Evolutionary conservation across 2,888 invertebrate species (phyloP), one percentile per base, ranked within the genome.

Genomic region (Drosophila cognata): DNA sequence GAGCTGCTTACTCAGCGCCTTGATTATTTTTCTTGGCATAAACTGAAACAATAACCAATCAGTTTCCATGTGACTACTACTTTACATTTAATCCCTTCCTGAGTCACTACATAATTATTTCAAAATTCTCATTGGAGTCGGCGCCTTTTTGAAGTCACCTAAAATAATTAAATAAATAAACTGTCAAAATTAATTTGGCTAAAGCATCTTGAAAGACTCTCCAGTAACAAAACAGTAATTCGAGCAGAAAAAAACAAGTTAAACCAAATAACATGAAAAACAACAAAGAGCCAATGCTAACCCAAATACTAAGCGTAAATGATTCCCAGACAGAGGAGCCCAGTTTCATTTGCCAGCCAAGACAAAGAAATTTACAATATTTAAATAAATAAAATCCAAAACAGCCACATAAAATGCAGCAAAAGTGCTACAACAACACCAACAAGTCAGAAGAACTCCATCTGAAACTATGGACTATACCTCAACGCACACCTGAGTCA

Each of bases 131-230:
- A 11, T n/a, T 51, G 73, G 38, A 70, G 71, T 71, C 77, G 67
- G 62, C 29, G 41, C 31, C 10, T 2, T 28, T 90, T 86, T 88
- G 78, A 84, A 80, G 76, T 75, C 73, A 36, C 51, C 58, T 56
- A 55, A 82, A 80, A 79, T 84, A 88, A 88, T 90, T 86, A 90
- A 82, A 84, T 86, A 81, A 73, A 90, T 89, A 90, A 90, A 88
- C 89, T 88, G 87, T 90, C 87, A 90, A 86, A 88, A 88, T 90
- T 88, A 84, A 88, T 90, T 86, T 80, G 88, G 7, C 11, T 77
- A 69, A 46, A 66, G 66, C 84, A 77, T 71, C 85, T 79, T 77
- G 75, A 2, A 60, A 71, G 74, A 73, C 36, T 57, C 41, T 52
- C 43, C 53, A 28, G 36, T 28, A 55, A 58, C 58, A 67, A 65